Conservation (phyloP, 2,113 vertebrate genomes). For the Chamaetylas fuelleborni region DNA sequence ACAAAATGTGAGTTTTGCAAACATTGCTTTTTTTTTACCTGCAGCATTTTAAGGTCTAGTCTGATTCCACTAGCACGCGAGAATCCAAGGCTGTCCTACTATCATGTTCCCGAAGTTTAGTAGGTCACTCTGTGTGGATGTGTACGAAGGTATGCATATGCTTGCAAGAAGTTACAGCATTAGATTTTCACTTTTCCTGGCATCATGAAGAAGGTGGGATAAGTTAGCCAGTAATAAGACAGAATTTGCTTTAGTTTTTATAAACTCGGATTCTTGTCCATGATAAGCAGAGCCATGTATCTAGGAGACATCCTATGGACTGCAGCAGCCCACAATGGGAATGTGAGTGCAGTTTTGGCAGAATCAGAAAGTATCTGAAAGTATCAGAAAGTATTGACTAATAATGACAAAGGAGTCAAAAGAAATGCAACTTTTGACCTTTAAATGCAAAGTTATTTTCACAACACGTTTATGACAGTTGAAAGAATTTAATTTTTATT, state of each 20-base stretch:
- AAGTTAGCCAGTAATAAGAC: neutral
- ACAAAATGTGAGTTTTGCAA: neutral
- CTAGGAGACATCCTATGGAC: neutral
- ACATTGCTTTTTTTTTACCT: neutral
- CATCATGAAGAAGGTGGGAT: neutral
- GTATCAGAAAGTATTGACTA: no score
- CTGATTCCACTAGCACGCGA: neutral
- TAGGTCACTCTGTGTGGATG: neutral
- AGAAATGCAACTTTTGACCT: neutral
- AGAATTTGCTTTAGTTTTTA: neutral
- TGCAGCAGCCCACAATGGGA: neutral
- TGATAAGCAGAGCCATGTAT: neutral
- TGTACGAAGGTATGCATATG: neutral
- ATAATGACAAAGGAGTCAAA: neutral
- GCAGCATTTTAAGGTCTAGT: neutral
- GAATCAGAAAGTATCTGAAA: neutral
- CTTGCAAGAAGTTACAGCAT: neutral
- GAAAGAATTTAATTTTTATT: neutral
- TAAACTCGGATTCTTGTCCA: neutral
- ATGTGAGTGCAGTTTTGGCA: neutral
- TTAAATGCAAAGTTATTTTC: neutral
- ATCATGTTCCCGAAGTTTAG: neutral
- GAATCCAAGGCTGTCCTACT: neutral
- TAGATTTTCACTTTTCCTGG: neutral
- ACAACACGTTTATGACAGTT: neutral